Percentiles rank a stretch among this genome's conserved stretches.
Evolutionary conservation across 2,888 invertebrate genomes (phyloP).

Genomic region (Stenurella melanura): DNA sequence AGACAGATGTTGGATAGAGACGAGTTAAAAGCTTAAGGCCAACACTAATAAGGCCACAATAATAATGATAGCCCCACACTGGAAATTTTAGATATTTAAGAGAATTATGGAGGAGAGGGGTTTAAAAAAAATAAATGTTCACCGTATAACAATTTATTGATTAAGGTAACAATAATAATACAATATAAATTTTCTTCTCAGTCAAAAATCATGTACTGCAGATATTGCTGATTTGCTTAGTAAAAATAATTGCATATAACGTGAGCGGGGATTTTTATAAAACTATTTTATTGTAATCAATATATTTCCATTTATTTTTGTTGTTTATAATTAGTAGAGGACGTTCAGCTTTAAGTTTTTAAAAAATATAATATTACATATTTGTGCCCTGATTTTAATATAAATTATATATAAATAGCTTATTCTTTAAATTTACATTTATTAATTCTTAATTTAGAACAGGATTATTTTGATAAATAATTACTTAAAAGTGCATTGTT

Average conservation of each 20-base stretch:
- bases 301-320: slow-evolving; percentile 16
- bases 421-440: slow-evolving; percentile 17
- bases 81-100: no score
- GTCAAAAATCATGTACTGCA: slow-evolving; percentile 46
- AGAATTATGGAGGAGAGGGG: not conserved
- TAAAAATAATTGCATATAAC: slow-evolving; percentile 37
- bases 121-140: slow-evolving; percentile 18
- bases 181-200: slow-evolving; percentile 42
- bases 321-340: slow-evolving; percentile 30
- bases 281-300: slow-evolving; percentile 26
- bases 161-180: slow-evolving; percentile 46
- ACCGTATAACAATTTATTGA: slow-evolving; percentile 46
- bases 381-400: slow-evolving; percentile 35
- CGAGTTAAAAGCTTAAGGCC: no score
- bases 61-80: no score
- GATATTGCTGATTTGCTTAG: slow-evolving; percentile 44
- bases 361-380: slow-evolving; percentile 29
- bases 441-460: slow-evolving; percentile 23
- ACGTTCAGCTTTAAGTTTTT: slow-evolving; percentile 31
- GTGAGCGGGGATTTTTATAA: slow-evolving; percentile 31
- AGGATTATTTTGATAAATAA: slow-evolving; percentile 1
- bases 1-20: no score
- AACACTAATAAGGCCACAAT: no score
- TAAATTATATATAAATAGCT: slow-evolving; percentile 26
- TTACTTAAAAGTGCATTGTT: slow-evolving; percentile 4